Evolutionary conservation across 2,113 vertebrate species (phyloP).

Genomic region (Noctilio leporinus): DNA sequence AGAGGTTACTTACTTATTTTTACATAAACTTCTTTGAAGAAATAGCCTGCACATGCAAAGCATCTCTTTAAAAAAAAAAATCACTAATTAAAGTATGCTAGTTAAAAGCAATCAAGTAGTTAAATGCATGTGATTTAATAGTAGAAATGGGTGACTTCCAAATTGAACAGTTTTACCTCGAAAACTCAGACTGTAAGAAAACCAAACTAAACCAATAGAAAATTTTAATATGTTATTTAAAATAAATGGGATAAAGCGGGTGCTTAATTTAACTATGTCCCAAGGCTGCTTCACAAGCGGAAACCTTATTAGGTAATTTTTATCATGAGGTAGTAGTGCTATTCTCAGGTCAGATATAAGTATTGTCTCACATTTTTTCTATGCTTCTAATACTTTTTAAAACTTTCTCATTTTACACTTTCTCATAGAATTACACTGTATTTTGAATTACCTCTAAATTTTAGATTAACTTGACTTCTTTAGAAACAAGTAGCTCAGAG

Average conservation of each 20-base stretch:
- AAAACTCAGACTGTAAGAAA: conserved; percentile 9
- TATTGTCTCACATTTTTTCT: background rate
- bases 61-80: background rate
- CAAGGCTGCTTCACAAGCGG: background rate
- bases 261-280: background rate
- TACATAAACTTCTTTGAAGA: background rate
- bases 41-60: background rate
- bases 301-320: background rate
- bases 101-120: background rate
- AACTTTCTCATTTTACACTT: background rate
- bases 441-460: background rate
- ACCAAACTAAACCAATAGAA: background rate
- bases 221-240: conserved; percentile 10
- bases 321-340: background rate
- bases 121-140: background rate
- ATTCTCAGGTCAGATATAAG: background rate
- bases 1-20: background rate
- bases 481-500: background rate
- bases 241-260: background rate
- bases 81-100: background rate
- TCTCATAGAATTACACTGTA: background rate
- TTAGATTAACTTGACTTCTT: background rate
- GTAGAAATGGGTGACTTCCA: background rate
- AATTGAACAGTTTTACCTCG: background rate
- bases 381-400: background rate